These are phyloP conservation scores for Holothuria leucospilota DNA, from an alignment of 53 echinoderm and acorn worm genomes.

Conservation along the genomic window DNA sequence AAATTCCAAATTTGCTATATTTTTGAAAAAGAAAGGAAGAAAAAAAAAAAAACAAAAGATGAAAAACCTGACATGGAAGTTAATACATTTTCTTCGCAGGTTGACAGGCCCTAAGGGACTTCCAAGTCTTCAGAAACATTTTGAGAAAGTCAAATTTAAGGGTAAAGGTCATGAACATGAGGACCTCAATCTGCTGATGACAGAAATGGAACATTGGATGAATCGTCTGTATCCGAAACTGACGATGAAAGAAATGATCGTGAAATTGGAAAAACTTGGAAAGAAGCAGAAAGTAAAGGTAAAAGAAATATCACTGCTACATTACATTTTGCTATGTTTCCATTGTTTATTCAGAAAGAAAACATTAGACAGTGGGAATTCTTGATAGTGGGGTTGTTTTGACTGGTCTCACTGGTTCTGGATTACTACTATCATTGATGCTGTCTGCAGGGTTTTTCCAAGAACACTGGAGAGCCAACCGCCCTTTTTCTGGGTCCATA, in stretches of 20 bases:
- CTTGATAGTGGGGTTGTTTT: no score
- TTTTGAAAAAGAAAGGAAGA: no score
- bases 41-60: no score
- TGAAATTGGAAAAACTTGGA: conserved; percentile 90
- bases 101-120: conserved; percentile 84
- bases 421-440: no score
- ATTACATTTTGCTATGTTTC: background rate
- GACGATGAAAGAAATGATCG: conserved; percentile 96
- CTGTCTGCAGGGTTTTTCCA: no score
- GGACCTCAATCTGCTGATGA: conserved; percentile 90
- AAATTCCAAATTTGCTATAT: no score
- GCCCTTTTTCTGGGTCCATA: no score
- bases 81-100: conserved; percentile 40
- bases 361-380: no score
- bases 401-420: no score
- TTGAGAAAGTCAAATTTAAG: conserved; percentile 93
- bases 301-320: background rate
- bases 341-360: no score
- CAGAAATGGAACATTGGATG: conserved; percentile 94
- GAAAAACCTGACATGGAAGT: no score
- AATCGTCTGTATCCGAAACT: conserved; percentile 93
- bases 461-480: no score
- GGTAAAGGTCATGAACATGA: conserved; percentile 95
- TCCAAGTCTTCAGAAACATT: conserved; percentile 78
- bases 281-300: conserved; percentile 91